These are phyloP conservation scores for Scartelaos histophorus DNA, from an alignment of 2,113 vertebrate genomes.

Conservation along the genomic window DNA sequence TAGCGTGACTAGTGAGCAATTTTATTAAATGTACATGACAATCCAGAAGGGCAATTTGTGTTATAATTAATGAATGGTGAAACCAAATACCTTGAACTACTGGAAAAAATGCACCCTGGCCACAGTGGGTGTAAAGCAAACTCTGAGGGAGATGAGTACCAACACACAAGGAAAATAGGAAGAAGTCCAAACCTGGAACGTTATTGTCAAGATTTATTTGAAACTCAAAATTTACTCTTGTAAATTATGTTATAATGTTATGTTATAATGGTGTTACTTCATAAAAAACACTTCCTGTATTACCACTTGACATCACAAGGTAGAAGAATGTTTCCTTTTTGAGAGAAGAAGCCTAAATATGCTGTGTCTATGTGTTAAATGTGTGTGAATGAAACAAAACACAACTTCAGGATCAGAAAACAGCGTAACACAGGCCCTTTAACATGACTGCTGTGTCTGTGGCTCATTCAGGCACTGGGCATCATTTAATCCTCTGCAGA, in stretches of 20 bases:
- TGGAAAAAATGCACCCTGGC: conserved; percentile 30
- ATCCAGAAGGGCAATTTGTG: neutral
- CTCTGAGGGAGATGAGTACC: neutral
- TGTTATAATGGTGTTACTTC: too few species aligned
- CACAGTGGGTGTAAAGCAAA: conserved; percentile 14
- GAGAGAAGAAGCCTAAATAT: too few species aligned
- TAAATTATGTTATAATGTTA: too few species aligned
- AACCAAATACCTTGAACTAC: neutral
- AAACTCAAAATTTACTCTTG: too few species aligned
- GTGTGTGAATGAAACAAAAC: too few species aligned
- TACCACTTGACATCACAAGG: too few species aligned
- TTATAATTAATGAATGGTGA: neutral
- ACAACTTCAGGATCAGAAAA: too few species aligned
- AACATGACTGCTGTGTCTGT: conserved; percentile 19
- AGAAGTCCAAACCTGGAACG: conserved; percentile 39
- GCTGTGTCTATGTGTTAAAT: too few species aligned
- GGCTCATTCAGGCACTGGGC: conserved; percentile 19
- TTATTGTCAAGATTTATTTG: conserved; percentile 14
- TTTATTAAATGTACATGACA: neutral
- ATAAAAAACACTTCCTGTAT: too few species aligned
- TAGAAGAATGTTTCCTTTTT: too few species aligned
- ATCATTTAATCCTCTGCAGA: conserved; percentile 39
- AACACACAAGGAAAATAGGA: conserved; percentile 27
- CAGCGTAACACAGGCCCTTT: too few species aligned
- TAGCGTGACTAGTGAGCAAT: too few species aligned